These are phyloP conservation scores for Cryptus viduatorius DNA, from an alignment of 2,888 invertebrate species.

Conservation along the genomic window DNA sequence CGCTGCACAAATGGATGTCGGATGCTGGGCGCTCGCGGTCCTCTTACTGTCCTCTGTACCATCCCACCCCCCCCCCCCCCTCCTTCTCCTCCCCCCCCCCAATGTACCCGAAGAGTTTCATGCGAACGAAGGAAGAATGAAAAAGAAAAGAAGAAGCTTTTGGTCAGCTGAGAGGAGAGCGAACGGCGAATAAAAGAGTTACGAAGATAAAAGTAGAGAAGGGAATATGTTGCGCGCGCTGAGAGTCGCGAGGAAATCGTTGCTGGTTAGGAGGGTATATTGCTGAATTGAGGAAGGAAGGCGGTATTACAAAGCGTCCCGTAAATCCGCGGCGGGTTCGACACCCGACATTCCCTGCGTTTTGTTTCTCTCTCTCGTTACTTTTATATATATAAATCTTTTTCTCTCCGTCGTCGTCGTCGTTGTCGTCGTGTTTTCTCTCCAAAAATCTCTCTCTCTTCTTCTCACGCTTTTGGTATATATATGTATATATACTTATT, in stretches of 20 bases:
- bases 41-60: background rate
- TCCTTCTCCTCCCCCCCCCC: conserved; percentile 48
- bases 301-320: conserved; percentile 85
- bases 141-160: conserved; percentile 8
- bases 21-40: conserved; percentile 46
- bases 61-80: conserved; percentile 50
- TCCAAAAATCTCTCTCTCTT: conserved; percentile 57
- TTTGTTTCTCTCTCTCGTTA: conserved; percentile 77
- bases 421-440: conserved; percentile 52
- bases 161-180: conserved; percentile 32
- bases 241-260: conserved; percentile 67
- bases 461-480: conserved; percentile 59
- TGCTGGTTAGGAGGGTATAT: conserved; percentile 79
- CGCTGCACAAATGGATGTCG: conserved; percentile 71
- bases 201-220: conserved; percentile 30
- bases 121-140: conserved; percentile 39
- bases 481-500: conserved; percentile 22
- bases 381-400: conserved; percentile 35
- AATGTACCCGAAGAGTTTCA: conserved; percentile 59
- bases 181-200: conserved; percentile 22
- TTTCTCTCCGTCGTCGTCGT: conserved; percentile 36
- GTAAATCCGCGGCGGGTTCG: conserved; percentile 85
- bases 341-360: conserved; percentile 84
- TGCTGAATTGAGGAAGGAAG: conserved; percentile 85
- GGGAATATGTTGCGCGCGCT: conserved; percentile 19